Evolutionary conservation across 2,113 vertebrate species (phyloP).

Genomic region (Taurulus bubalis): DNA sequence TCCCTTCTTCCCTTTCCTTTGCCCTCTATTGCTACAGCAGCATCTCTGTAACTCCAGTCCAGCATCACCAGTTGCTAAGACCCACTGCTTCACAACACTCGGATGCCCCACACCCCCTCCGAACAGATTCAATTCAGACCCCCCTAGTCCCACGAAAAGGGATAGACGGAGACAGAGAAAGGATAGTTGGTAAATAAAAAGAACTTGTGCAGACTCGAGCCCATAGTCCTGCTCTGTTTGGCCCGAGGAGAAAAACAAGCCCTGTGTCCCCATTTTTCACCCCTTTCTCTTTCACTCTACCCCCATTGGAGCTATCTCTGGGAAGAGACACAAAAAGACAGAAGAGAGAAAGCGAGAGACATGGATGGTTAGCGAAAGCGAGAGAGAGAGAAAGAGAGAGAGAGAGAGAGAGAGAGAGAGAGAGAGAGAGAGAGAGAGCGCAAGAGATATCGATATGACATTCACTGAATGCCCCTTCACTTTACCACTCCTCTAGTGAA

Average conservation of each 20-base stretch:
- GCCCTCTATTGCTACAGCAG: conserved; percentile 63
- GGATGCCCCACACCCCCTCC: conserved; percentile 64
- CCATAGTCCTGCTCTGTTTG: conserved; percentile 67
- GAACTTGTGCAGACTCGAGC: conserved; percentile 70
- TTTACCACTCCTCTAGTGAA: conserved; percentile 40
- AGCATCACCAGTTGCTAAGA: conserved; percentile 80
- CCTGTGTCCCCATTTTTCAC: conserved; percentile 77
- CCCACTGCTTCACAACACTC: conserved; percentile 76
- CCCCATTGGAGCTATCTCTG: conserved; percentile 66
- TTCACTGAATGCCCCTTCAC: conserved; percentile 56
- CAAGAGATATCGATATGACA: conserved; percentile 68
- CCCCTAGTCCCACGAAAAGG: conserved; percentile 64
- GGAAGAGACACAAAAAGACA: conserved; percentile 70
- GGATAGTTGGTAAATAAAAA: conserved; percentile 71
- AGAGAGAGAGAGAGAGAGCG: conserved; percentile 1
- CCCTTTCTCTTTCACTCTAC: conserved; percentile 66
- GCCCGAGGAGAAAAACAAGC: conserved; percentile 69
- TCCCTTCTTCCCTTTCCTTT: conserved; percentile 51
- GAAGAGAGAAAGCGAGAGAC: conserved; percentile 51
- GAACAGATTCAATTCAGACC: conserved; percentile 80
- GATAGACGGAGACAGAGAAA: conserved; percentile 70
- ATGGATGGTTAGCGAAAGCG: conserved; percentile 44
- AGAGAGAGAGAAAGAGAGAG: conserved; percentile 18
- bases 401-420: conserved; percentile 46
- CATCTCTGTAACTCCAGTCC: conserved; percentile 79